Percentiles rank a stretch among this genome's conserved stretches.
These are phyloP conservation scores for Hemicentrotus pulcherrimus DNA, from an alignment of 35 echinoderm and acorn worm genomes.

Conservation along the genomic window DNA sequence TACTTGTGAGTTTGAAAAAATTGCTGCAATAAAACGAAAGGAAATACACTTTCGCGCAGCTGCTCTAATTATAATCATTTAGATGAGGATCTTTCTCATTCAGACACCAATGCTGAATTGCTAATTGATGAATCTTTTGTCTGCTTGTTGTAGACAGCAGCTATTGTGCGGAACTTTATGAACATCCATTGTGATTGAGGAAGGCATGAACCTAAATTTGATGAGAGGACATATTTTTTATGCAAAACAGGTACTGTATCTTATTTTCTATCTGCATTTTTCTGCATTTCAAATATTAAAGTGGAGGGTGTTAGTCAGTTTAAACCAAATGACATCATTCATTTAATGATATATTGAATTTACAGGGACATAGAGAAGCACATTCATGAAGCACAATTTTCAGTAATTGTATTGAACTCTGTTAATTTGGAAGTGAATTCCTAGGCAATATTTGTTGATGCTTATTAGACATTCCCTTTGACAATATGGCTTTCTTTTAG, in stretches of 20 bases:
- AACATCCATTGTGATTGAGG: not conserved
- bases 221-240: not conserved
- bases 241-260: not conserved
- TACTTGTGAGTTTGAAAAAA: not conserved
- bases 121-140: not conserved
- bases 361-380: not conserved
- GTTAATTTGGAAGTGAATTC: no score
- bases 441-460: no score
- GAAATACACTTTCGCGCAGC: not conserved
- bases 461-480: no score
- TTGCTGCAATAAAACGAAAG: not conserved
- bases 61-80: not conserved
- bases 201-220: not conserved
- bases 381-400: no score
- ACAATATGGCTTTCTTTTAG: no score
- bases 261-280: not conserved
- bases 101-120: not conserved
- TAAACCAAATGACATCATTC: not conserved
- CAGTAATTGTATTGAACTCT: no score
- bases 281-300: not conserved
- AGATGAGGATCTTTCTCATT: not conserved
- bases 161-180: not conserved
- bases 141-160: not conserved
- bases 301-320: not conserved
- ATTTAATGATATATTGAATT: not conserved